Evolutionary conservation across 2,888 invertebrate genomes (phyloP).

Genomic region (Chrysopilus asiliformis): DNA sequence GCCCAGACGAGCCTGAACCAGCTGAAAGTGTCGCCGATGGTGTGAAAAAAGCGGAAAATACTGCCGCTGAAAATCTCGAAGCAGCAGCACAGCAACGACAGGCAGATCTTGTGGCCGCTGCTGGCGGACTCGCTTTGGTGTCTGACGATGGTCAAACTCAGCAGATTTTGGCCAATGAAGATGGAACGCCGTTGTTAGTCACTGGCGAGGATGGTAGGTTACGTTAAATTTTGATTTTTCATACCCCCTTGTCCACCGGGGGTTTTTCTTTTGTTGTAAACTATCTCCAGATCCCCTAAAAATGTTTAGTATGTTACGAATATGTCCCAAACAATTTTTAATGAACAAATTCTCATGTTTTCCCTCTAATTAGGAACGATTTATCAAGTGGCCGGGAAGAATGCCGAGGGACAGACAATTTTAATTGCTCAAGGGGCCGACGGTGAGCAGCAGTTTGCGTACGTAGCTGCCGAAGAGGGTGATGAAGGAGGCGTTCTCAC

Average conservation of each 20-base stretch:
- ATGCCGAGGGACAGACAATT: conserved; percentile 62
- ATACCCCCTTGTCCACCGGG: too few species aligned
- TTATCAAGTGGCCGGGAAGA: conserved; percentile 61
- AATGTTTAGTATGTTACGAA: too few species aligned
- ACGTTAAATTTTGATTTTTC: too few species aligned
- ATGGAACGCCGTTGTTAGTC: conserved; percentile 59
- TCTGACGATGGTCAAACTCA: conserved; percentile 43
- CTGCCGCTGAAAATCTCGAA: too few species aligned
- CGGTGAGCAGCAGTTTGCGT: conserved; percentile 57
- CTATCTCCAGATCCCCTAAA: too few species aligned
- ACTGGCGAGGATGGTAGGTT: conserved; percentile 66
- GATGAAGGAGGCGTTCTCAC: conserved; percentile 41
- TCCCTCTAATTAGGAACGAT: conserved; percentile 22
- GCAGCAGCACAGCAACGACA: conserved; percentile 20
- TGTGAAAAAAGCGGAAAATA: conserved; percentile 11
- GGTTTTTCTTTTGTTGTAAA: too few species aligned
- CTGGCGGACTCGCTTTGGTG: conserved; percentile 4
- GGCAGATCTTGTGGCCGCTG: conserved; percentile 16
- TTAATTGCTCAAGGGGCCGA: conserved; percentile 60
- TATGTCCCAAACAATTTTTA: background rate
- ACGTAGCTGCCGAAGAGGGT: conserved; percentile 48
- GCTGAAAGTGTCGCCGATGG: conserved; percentile 44
- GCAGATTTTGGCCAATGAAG: conserved; percentile 38
- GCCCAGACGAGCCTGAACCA: too few species aligned
- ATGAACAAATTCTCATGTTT: background rate